Percentiles rank a stretch among this genome's conserved stretches.
Evolutionary conservation across 2,113 vertebrate species (phyloP).

Genomic region (Gyps fulvus): DNA sequence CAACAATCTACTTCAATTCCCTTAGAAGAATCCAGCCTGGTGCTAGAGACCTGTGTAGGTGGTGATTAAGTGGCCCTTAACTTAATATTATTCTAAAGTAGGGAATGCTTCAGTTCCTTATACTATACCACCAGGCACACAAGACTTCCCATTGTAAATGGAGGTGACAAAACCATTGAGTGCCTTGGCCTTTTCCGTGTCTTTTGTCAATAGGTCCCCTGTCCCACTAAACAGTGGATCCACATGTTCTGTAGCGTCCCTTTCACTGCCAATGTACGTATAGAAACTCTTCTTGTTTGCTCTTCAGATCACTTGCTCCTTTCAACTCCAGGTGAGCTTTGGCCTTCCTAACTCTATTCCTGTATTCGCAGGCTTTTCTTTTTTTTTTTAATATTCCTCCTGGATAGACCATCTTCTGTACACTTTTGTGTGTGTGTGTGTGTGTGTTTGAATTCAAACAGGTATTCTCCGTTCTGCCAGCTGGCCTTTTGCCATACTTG

Average conservation of each 20-base stretch:
- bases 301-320: not conserved
- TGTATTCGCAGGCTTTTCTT: not conserved
- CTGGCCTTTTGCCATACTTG: not conserved
- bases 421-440: not conserved
- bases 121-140: not conserved
- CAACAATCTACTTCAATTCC: not conserved
- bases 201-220: not conserved
- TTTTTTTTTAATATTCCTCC: not conserved
- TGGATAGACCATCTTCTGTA: not conserved
- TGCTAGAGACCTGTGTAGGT: not conserved
- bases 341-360: not conserved
- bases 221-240: not conserved
- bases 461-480: not conserved
- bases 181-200: not conserved
- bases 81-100: not conserved
- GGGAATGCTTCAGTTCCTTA: not conserved
- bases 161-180: not conserved
- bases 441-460: not conserved
- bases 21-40: not conserved
- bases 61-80: not conserved
- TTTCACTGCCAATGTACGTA: not conserved
- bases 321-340: not conserved
- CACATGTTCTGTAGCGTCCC: not conserved
- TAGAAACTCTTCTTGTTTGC: not conserved
- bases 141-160: not conserved